phyloP scores from a whole-genome alignment of 2,888 invertebrate species.

The Lepidochrysops patricia region DNA sequence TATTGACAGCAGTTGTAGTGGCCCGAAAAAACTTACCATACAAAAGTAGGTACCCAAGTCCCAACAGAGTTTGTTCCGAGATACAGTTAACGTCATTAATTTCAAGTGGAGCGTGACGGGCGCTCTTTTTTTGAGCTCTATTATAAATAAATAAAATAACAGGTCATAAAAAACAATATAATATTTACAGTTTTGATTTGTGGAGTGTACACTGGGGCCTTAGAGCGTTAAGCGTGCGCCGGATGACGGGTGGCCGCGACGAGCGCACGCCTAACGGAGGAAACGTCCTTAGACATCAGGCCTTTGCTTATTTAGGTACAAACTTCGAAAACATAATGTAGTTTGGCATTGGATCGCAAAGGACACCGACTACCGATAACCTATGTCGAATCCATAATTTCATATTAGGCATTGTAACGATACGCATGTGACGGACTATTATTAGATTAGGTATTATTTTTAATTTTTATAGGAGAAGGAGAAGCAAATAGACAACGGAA shows the following conservation, averaged over 20 bases:
- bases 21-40: background rate
- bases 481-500: conserved; percentile 70
- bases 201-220: background rate
- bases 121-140: background rate
- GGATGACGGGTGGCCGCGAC: no score
- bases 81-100: conserved; percentile 1
- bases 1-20: background rate
- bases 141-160: background rate
- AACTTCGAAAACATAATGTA: no score
- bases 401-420: no score
- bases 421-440: no score
- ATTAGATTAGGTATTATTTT: no score
- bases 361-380: no score
- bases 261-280: no score
- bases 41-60: background rate
- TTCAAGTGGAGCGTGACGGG: background rate
- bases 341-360: no score
- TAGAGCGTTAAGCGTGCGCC: no score
- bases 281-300: no score
- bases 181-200: background rate
- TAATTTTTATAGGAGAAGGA: conserved; percentile 74
- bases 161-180: background rate
- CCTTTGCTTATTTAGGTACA: no score
- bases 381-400: no score
- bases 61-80: background rate